These are phyloP conservation scores for Anastatus disparis DNA, from an alignment of 1,140 invertebrate genomes.

Conservation along the genomic window DNA sequence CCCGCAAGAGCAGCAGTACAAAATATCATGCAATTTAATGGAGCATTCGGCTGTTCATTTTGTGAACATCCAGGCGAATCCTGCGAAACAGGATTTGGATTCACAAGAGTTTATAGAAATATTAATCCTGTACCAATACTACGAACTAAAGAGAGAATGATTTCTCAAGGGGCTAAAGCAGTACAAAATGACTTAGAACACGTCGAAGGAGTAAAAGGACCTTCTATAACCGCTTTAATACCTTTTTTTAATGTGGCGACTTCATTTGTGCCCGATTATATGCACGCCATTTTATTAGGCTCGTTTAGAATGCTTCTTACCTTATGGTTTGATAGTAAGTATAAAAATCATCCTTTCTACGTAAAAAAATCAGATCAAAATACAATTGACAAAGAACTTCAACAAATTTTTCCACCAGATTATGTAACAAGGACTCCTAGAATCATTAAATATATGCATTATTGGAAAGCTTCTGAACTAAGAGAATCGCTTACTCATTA, in stretches of 20 bases:
- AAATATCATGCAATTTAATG: constrained; percentile 33
- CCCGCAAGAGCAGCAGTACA: background rate
- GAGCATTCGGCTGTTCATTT: constrained; percentile 3
- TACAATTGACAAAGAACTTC: background rate
- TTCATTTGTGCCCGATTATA: background rate
- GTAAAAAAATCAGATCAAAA: background rate
- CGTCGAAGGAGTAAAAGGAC: constrained; percentile 20
- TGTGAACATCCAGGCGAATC: constrained; percentile 30
- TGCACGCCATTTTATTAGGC: constrained; percentile 2
- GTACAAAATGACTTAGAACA: background rate
- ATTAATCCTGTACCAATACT: background rate
- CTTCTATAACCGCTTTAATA: background rate
- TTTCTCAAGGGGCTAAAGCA: background rate
- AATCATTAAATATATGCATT: too few relatives aligned
- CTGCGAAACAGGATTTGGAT: constrained; percentile 3
- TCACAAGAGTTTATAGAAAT: constrained; percentile 11
- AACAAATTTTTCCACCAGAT: constrained; percentile 22
- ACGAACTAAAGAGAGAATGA: constrained; percentile 9
- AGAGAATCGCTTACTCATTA: constrained; percentile 15
- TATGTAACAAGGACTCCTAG: too few relatives aligned
- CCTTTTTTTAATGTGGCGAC: background rate
- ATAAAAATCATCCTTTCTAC: background rate
- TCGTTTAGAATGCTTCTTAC: background rate
- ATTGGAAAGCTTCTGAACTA: constrained; percentile 32
- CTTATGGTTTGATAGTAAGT: constrained; percentile 22